Conservation (phyloP, 2,888 invertebrate species). For the Tineola bisselliella region DNA sequence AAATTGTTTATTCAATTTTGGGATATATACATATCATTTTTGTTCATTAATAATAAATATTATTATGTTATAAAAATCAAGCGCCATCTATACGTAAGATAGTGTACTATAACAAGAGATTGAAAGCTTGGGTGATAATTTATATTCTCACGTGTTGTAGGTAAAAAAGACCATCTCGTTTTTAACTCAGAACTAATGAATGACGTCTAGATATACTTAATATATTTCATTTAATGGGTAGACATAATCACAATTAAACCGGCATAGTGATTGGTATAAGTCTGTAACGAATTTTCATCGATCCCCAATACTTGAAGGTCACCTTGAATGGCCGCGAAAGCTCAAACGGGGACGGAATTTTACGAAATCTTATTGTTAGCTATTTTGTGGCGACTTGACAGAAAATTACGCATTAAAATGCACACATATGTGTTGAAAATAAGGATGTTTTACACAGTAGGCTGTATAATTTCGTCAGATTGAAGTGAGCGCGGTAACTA, state of each 20-base stretch:
- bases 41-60: too few relatives aligned
- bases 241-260: neutral
- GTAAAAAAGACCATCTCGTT: too few relatives aligned
- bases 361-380: neutral
- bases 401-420: neutral
- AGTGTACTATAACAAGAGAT: too few relatives aligned
- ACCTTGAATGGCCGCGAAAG: constrained; percentile 56
- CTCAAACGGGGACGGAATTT: constrained; percentile 26
- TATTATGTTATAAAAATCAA: too few relatives aligned
- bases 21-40: too few relatives aligned
- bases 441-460: neutral
- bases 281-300: neutral
- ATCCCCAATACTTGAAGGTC: constrained; percentile 39
- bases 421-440: neutral
- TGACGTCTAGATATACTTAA: neutral
- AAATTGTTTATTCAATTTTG: too few relatives aligned
- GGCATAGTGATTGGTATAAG: neutral
- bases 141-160: too few relatives aligned
- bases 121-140: too few relatives aligned
- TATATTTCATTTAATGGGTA: neutral
- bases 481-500: neutral
- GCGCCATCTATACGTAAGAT: too few relatives aligned
- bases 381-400: neutral
- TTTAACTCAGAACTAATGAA: too few relatives aligned
- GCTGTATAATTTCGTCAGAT: neutral